phyloP scores from a whole-genome alignment of 2,113 vertebrate species.

The Phalacrocorax pelagicus region DNA sequence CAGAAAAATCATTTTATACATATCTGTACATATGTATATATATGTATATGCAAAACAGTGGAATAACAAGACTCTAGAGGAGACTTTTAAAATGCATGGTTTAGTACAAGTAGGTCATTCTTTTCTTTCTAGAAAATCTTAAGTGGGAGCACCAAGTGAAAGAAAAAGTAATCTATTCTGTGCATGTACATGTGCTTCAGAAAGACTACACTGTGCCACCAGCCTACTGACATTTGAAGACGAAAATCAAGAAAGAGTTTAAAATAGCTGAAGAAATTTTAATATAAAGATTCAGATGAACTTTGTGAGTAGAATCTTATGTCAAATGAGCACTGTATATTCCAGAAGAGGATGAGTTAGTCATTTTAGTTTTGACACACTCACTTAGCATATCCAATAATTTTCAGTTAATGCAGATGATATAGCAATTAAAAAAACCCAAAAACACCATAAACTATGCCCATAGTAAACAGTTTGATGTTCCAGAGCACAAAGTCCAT shows the following conservation, averaged over 20 bases:
- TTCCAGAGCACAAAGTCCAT: conserved; percentile 29
- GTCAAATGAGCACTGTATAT: neutral
- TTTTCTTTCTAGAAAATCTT: neutral
- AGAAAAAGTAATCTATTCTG: neutral
- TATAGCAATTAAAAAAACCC: neutral
- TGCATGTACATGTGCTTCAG: neutral
- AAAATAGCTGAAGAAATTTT: neutral
- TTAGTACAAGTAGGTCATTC: neutral
- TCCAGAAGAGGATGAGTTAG: neutral
- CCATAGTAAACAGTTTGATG: neutral
- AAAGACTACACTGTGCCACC: neutral
- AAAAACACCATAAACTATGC: neutral
- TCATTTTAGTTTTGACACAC: neutral
- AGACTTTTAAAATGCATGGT: neutral
- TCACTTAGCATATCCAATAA: neutral
- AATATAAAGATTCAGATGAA: neutral
- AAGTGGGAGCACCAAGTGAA: neutral
- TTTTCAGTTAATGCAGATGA: neutral
- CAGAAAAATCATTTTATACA: neutral
- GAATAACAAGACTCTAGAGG: neutral
- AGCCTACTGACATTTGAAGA: neutral
- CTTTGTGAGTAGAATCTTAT: neutral
- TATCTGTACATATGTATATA: neutral
- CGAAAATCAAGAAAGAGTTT: neutral
- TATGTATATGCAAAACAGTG: neutral